A percentile compares a stretch with the other conserved stretches of the same genome.
These are phyloP conservation scores for Eolophus roseicapilla DNA, from an alignment of 2,113 vertebrate species.

Conservation along the genomic window DNA sequence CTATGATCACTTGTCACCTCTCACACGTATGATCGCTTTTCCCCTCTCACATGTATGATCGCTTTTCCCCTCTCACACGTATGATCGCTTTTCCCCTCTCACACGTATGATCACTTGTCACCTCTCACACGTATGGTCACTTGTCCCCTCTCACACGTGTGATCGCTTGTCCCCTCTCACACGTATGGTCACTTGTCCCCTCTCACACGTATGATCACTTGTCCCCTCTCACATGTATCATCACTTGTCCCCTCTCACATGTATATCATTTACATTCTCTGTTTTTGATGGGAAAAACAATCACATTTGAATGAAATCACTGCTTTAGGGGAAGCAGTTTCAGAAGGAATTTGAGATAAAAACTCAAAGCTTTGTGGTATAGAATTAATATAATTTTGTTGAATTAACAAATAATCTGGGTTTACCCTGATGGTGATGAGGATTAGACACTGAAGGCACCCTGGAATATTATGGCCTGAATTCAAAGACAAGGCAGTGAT, in stretches of 20 bases:
- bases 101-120: no score
- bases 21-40: no score
- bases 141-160: background rate
- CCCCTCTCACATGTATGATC: no score
- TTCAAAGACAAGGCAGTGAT: background rate
- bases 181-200: background rate
- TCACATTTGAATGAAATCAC: constrained; percentile 2
- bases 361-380: accelerated
- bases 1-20: background rate
- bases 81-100: background rate
- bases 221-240: background rate
- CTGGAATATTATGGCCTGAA: background rate
- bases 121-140: background rate
- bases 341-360: background rate
- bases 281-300: background rate
- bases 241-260: no score
- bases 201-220: background rate
- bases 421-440: background rate
- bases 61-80: no score
- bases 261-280: background rate
- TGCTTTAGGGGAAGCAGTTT: background rate
- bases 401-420: background rate
- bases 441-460: background rate
- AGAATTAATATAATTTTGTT: background rate
- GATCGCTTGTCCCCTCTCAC: background rate